Base-by-base conservation (phyloP, 1,140 invertebrate species). In the Chelonus insularis region DNA sequence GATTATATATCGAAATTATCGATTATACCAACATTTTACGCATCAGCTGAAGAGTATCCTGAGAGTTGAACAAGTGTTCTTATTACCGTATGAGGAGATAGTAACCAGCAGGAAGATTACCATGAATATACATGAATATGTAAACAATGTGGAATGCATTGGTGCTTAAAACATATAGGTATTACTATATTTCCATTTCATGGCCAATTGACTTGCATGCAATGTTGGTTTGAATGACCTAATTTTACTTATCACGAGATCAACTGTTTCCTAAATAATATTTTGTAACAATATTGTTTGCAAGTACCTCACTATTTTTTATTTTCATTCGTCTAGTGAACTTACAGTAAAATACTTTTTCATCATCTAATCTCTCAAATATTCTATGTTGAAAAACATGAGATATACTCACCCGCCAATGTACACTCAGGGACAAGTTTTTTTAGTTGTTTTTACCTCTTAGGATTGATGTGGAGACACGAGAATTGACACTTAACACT, bases 131-230 rank as follows among this genome's bases (percentile, higher is more conserved):
- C 29, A 14, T 32, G 14, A 34, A 48, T 48, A 48, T 48, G 45
- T 48, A 48, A 48, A 48, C 45, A 48, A 48, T 48, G 20, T 48
- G 20, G 45, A 48, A 11, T 48, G n/a, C 45, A 48, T 48, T 21
- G 18, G 11, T 43, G 16, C 3, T 43, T 8, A 8, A 43, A 43
- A 14, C 20, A 48, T 48, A 23, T 48, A 48, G 1, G 18, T 48
- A 48, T 48, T 8, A 48, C 45, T 55, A 37, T 36, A 55, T 55
- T 55, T 39, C 29, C 32, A 39, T 55, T 55, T 55, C 51, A 55
- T 55, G 51, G 51, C 32, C 48, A 39, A 55, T 55, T 55, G 51
- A 55, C 34, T 55, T 55, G 51, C 51, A 55, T 55, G 51, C 51
- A 20, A 55, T 50, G 47, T 36, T 16, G 51, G 51, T 55, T 37